Evolutionary conservation across 2,113 vertebrate genomes (phyloP).

Genomic region (Bucco capensis): DNA sequence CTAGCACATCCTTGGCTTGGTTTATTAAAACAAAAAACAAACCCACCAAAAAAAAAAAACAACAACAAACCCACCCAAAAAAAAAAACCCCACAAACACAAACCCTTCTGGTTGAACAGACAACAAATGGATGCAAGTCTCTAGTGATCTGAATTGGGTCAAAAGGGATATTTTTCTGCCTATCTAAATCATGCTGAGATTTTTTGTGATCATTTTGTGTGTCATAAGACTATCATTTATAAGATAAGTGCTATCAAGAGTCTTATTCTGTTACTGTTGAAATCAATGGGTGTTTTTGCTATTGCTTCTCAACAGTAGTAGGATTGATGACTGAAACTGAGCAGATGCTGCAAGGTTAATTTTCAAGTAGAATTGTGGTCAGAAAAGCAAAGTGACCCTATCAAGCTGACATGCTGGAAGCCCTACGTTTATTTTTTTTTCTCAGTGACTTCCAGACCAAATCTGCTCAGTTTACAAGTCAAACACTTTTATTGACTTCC

Average conservation of each 20-base stretch:
- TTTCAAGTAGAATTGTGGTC: conserved; percentile 31
- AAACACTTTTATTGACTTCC: conserved; percentile 5
- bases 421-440: conserved; percentile 3
- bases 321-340: conserved; percentile 35
- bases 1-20: background rate
- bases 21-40: background rate
- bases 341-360: conserved; percentile 33
- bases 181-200: background rate
- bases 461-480: conserved; percentile 15
- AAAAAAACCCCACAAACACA: background rate
- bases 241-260: background rate
- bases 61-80: no score
- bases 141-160: background rate
- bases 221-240: background rate
- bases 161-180: background rate
- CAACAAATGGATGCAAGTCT: background rate
- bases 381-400: conserved; percentile 40
- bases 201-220: conserved; percentile 9
- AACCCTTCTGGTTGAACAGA: background rate
- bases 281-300: background rate
- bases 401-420: conserved; percentile 12
- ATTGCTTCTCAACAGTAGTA: conserved; percentile 1
- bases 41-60: no score
- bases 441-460: background rate
- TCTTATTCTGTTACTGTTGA: background rate